A percentile compares a stretch with the other conserved stretches of the same genome.
Evolutionary conservation across 2,797 vertebrate species (phyloP).

Genomic region (Chaetophractus vellerosus): DNA sequence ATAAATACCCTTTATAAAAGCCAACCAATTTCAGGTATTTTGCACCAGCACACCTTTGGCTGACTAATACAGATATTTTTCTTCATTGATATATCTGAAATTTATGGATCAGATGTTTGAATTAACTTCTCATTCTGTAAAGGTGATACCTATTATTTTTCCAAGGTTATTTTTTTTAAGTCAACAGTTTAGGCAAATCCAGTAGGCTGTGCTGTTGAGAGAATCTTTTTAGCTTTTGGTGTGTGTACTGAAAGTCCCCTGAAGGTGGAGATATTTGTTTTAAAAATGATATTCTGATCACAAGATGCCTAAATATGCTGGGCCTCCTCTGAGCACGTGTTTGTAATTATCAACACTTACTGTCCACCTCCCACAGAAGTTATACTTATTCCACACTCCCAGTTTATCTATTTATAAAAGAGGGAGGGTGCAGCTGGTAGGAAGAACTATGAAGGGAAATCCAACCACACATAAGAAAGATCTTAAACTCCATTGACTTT

Average conservation of each 20-base stretch:
- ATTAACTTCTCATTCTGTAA: constrained; percentile 55
- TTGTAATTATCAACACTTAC: constrained; percentile 22
- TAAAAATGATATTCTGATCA: constrained; percentile 56
- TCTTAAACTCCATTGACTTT: no score
- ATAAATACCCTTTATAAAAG: no score
- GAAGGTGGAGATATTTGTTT: constrained; percentile 66
- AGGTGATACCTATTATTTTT: constrained; percentile 17
- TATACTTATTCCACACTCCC: not conserved
- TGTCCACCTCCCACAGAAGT: constrained; percentile 37
- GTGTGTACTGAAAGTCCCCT: constrained; percentile 3
- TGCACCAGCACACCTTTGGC: no score
- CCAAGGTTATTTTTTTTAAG: constrained; percentile 54
- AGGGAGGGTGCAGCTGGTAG: not conserved
- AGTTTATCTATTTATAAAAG: constrained; percentile 2
- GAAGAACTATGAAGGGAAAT: constrained; percentile 1
- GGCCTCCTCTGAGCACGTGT: not conserved
- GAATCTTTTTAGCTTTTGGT: constrained; percentile 63
- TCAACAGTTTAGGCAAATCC: constrained; percentile 50
- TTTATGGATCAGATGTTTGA: not conserved
- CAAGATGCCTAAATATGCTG: constrained; percentile 52
- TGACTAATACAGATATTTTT: no score
- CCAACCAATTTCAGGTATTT: no score
- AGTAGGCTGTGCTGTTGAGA: constrained; percentile 64
- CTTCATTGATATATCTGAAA: constrained; percentile 35
- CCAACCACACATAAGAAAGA: no score